Evolutionary conservation across 2,797 vertebrate species (phyloP).

Genomic region (Macrochelys suwanniensis): DNA sequence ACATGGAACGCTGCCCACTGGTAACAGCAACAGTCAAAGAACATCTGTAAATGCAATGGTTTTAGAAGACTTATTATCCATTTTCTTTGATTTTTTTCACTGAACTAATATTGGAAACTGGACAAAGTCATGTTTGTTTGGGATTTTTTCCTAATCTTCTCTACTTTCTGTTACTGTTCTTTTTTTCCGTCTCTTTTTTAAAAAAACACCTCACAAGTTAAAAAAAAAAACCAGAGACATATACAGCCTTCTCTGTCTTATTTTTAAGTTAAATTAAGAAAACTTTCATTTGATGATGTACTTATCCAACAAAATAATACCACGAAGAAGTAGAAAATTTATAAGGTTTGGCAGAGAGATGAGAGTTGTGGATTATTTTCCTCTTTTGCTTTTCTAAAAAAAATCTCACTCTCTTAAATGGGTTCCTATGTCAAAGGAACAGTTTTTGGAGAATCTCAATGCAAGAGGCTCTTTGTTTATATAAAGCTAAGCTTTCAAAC

Average conservation of each 20-base stretch:
- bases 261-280: conserved; percentile 31
- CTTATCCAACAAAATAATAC: conserved; percentile 36
- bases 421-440: neutral
- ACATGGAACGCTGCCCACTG: neutral
- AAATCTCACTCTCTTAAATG: neutral
- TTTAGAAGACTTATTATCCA: neutral
- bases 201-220: neutral
- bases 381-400: conserved; percentile 30
- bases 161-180: neutral
- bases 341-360: conserved; percentile 46
- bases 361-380: conserved; percentile 41
- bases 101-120: neutral
- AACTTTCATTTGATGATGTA: conserved; percentile 18
- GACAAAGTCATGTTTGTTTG: neutral
- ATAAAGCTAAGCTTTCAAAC: conserved; percentile 49
- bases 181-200: neutral
- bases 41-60: neutral
- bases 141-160: neutral
- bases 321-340: neutral
- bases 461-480: neutral
- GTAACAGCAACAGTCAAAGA: fast-evolving
- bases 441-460: neutral
- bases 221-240: neutral
- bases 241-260: neutral
- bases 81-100: neutral